Evolutionary conservation across 2,888 invertebrate genomes (phyloP).

Genomic region (Cerastis leucographa): DNA sequence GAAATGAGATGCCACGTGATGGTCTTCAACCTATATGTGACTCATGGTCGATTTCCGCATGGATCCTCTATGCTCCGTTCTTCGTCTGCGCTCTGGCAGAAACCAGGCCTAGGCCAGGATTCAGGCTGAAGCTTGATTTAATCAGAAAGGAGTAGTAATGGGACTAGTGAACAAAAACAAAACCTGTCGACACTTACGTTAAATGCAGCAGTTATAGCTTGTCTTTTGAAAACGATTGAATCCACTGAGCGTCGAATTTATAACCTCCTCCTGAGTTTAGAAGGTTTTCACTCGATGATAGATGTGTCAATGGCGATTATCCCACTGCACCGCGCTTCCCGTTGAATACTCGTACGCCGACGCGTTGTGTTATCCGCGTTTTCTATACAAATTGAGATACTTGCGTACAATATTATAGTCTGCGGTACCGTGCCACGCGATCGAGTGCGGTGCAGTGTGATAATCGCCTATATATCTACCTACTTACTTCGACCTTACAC

Average conservation of each 20-base stretch:
- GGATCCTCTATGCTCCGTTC: background rate
- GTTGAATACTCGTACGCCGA: too few species aligned
- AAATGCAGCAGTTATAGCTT: background rate
- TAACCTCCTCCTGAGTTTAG: background rate
- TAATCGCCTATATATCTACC: too few species aligned
- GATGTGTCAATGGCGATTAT: background rate
- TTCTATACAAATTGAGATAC: too few species aligned
- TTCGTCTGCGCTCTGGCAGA: background rate
- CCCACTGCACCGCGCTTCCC: too few species aligned
- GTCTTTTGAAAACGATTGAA: slow-evolving; percentile 10
- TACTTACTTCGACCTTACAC: slow-evolving; percentile 77
- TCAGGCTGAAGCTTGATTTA: background rate
- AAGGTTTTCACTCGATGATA: background rate
- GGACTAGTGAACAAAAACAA: too few species aligned
- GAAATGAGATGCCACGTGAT: background rate
- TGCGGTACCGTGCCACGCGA: too few species aligned
- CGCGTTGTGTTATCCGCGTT: too few species aligned
- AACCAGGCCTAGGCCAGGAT: background rate
- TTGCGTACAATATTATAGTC: too few species aligned
- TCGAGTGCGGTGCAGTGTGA: too few species aligned
- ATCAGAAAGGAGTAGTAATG: background rate
- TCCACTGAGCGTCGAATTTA: background rate
- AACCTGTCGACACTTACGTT: background rate
- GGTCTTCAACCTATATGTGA: background rate
- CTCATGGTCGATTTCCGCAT: background rate